phyloP scores from a whole-genome alignment of 2,797 vertebrate species.

The Xiphorhynchus erythropygius region DNA sequence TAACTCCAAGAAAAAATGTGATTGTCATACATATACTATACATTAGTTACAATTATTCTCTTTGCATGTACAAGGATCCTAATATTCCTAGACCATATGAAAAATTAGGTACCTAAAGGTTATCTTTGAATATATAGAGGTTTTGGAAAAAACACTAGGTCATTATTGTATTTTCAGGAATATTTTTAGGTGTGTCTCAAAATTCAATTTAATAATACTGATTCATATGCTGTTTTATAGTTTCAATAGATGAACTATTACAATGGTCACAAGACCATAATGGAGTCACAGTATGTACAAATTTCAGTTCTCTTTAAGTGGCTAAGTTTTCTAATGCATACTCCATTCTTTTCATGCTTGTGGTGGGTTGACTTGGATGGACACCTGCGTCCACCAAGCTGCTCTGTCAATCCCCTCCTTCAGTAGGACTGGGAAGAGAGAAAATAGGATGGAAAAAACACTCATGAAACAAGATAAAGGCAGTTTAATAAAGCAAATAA shows the following conservation, averaged over 20 bases:
- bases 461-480: neutral
- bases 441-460: neutral
- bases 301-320: neutral
- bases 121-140: neutral
- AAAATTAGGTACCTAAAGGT: neutral
- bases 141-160: neutral
- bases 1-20: neutral
- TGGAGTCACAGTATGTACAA: neutral
- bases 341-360: neutral
- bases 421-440: neutral
- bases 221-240: neutral
- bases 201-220: neutral
- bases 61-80: neutral
- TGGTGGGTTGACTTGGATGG: neutral
- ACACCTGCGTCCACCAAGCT: neutral
- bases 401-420: neutral
- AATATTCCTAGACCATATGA: neutral
- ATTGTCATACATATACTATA: neutral
- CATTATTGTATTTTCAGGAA: neutral
- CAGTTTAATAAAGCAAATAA: neutral
- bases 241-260: neutral
- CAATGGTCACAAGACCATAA: neutral
- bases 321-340: neutral
- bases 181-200: neutral
- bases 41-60: neutral